Percentiles rank a stretch among this genome's conserved stretches.
These are phyloP conservation scores for Cheumatopsyche charites DNA, from an alignment of 1,140 invertebrate species.

Conservation along the genomic window DNA sequence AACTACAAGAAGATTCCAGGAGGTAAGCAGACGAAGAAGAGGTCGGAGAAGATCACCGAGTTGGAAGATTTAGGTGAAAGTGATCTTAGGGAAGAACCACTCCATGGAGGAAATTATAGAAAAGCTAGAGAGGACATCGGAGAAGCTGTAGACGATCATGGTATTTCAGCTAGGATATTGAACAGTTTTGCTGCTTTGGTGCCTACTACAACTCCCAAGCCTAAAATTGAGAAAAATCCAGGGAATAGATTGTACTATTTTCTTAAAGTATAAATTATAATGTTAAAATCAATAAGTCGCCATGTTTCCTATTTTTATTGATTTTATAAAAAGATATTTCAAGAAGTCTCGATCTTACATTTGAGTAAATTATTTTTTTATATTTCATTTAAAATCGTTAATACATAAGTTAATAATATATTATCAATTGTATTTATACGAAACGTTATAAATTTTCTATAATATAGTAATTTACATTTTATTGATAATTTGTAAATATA, in stretches of 20 bases:
- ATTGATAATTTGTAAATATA: too few relatives aligned
- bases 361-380: too few relatives aligned
- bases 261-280: conserved; percentile 17
- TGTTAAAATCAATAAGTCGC: not conserved
- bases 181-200: conserved; percentile 43
- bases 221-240: conserved; percentile 44
- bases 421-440: too few relatives aligned
- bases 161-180: conserved; percentile 41
- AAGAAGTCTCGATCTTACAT: too few relatives aligned
- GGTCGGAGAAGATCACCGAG: conserved; percentile 1
- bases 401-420: too few relatives aligned
- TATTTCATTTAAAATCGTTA: too few relatives aligned
- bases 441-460: too few relatives aligned
- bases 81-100: not conserved
- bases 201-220: conserved; percentile 19
- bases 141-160: conserved; percentile 28
- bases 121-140: conserved; percentile 24
- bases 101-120: conserved; percentile 38
- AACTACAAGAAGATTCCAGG: conserved; percentile 53
- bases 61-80: conserved; percentile 31
- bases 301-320: conserved; percentile 6
- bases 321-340: too few relatives aligned
- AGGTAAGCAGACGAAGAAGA: conserved; percentile 19
- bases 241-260: conserved; percentile 47
- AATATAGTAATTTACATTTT: too few relatives aligned